Percentiles rank a stretch among this genome's conserved stretches.
These are phyloP conservation scores for Hippocampus abdominalis DNA, from an alignment of 2,113 vertebrate species.

Conservation along the genomic window DNA sequence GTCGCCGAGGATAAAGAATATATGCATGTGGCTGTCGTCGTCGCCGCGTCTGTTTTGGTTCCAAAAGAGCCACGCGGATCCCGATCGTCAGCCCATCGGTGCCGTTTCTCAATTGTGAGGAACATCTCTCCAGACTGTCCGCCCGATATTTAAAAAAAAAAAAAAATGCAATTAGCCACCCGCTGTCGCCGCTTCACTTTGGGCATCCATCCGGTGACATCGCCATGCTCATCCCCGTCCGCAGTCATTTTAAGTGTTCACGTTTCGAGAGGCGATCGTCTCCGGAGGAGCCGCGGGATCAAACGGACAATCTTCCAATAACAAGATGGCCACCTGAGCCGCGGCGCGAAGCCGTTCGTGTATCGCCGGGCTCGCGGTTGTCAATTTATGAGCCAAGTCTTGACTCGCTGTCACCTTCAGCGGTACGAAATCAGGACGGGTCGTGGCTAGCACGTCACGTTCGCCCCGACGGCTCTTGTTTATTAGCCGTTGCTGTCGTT, in stretches of 20 bases:
- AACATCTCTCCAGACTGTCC: not conserved
- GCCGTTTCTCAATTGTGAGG: not conserved
- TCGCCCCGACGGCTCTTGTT: not conserved
- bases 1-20: not conserved
- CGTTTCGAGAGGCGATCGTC: not conserved
- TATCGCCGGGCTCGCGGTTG: not conserved
- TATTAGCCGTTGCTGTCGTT: not conserved
- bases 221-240: not conserved
- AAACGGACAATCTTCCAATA: slow-evolving; percentile 5
- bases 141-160: not conserved
- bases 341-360: not conserved
- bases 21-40: not conserved
- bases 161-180: not conserved
- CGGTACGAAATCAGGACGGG: not conserved
- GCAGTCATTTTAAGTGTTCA: not conserved
- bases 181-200: not conserved
- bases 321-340: slow-evolving; percentile 11
- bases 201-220: not conserved
- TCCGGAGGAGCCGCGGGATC: slow-evolving; percentile 2
- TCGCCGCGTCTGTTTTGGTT: not conserved
- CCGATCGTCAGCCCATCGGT: no score
- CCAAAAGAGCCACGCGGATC: not conserved
- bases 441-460: not conserved
- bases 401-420: not conserved
- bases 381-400: not conserved